phyloP scores from a whole-genome alignment of 2,113 vertebrate genomes.

The Irena cyanogastra region DNA sequence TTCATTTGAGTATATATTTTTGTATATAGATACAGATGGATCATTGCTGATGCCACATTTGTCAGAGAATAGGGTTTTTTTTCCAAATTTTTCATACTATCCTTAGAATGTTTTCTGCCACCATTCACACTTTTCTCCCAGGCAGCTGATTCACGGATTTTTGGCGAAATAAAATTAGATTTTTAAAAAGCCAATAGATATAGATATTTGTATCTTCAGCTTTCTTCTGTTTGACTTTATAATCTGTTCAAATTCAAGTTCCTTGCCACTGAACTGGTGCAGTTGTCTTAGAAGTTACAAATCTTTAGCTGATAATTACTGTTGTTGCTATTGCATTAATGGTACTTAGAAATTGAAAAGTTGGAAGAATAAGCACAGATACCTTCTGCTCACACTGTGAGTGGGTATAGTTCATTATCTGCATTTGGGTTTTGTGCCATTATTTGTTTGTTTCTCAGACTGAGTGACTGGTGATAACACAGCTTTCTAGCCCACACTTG shows the following conservation, averaged over 20 bases:
- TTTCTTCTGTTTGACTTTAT: not conserved
- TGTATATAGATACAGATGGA: not conserved
- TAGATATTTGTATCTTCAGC: not conserved
- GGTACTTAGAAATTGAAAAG: not conserved
- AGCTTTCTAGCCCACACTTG: not conserved
- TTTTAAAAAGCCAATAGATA: not conserved
- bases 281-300: not conserved
- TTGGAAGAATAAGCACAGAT: not conserved
- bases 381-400: not conserved
- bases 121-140: not conserved
- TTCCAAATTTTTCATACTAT: not conserved
- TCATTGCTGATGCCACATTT: not conserved
- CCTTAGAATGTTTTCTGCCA: not conserved
- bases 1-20: not conserved
- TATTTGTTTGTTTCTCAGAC: not conserved
- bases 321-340: not conserved
- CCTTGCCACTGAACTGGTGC: not conserved
- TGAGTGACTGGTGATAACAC: not conserved
- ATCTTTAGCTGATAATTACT: not conserved
- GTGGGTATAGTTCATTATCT: not conserved
- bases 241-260: not conserved
- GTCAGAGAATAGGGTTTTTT: fast-evolving
- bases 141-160: not conserved
- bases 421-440: not conserved
- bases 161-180: not conserved